Evolutionary conservation across 1,140 invertebrate genomes (phyloP).

Genomic region (Eurosta solidaginis): DNA sequence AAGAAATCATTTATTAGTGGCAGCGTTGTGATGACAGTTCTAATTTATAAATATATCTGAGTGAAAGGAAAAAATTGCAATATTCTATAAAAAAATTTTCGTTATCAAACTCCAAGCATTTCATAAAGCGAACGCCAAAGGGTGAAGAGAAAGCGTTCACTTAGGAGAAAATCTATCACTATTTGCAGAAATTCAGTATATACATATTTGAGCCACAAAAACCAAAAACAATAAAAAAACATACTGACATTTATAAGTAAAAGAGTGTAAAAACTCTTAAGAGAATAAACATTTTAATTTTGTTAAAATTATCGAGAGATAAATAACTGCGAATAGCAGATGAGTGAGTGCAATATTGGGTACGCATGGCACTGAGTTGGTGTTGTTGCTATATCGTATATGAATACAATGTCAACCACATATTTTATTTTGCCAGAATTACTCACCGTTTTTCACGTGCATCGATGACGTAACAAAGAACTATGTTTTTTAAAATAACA

Average conservation of each 20-base stretch:
- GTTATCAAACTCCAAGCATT: no score
- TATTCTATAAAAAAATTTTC: no score
- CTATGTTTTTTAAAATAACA: background rate
- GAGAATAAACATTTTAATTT: background rate
- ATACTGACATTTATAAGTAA: background rate
- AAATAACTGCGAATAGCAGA: no score
- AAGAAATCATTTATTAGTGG: no score
- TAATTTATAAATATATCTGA: no score
- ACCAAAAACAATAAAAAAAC: background rate
- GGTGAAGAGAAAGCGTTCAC: no score
- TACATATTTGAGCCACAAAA: no score
- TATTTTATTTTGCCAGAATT: background rate
- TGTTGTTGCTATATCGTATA: background rate
- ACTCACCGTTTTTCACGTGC: background rate
- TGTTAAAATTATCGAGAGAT: background rate
- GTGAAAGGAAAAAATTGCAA: no score
- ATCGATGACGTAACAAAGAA: background rate
- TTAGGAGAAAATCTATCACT: no score
- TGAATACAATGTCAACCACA: background rate
- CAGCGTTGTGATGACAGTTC: no score
- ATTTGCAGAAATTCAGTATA: no score
- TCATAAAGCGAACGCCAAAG: no score
- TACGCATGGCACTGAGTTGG: background rate
- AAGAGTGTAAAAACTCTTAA: background rate
- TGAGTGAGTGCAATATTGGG: conserved; percentile 11